These are phyloP conservation scores for Maconellicoccus hirsutus DNA, from an alignment of 1,140 invertebrate species.

Conservation along the genomic window DNA sequence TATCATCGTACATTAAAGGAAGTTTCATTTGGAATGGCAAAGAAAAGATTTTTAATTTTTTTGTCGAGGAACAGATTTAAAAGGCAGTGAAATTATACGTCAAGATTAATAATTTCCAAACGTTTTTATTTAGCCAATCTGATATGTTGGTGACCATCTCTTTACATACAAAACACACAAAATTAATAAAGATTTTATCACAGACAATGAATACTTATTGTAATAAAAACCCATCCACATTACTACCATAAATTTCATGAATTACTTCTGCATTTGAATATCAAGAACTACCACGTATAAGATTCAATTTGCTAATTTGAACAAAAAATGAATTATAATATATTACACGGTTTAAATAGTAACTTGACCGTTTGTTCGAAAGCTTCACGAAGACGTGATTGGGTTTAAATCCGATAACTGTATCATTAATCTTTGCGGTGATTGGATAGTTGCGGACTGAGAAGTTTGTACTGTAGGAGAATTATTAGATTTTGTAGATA, in stretches of 20 bases:
- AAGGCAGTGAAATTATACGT: not conserved
- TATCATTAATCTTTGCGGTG: not conserved
- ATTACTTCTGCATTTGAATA: no score
- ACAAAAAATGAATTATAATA: not conserved
- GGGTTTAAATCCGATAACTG: not conserved
- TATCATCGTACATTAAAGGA: no score
- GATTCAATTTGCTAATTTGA: not conserved
- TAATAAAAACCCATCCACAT: not conserved
- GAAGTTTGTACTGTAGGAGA: conserved; percentile 1
- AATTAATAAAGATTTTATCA: not conserved
- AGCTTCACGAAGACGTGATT: not conserved
- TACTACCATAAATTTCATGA: not conserved
- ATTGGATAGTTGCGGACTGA: not conserved
- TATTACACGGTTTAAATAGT: not conserved
- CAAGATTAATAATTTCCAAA: no score
- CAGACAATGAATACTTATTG: not conserved
- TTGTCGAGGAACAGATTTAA: no score
- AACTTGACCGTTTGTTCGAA: not conserved
- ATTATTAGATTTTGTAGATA: conserved; percentile 25
- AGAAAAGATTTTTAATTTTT: no score
- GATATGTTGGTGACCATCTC: not conserved
- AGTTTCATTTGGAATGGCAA: no score
- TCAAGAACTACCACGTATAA: no score
- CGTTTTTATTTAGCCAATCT: not conserved
- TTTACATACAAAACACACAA: not conserved